Percentiles rank a stretch among this genome's conserved stretches.
Evolutionary conservation across 2,888 invertebrate genomes (phyloP).

Genomic region (Protula sp.): DNA sequence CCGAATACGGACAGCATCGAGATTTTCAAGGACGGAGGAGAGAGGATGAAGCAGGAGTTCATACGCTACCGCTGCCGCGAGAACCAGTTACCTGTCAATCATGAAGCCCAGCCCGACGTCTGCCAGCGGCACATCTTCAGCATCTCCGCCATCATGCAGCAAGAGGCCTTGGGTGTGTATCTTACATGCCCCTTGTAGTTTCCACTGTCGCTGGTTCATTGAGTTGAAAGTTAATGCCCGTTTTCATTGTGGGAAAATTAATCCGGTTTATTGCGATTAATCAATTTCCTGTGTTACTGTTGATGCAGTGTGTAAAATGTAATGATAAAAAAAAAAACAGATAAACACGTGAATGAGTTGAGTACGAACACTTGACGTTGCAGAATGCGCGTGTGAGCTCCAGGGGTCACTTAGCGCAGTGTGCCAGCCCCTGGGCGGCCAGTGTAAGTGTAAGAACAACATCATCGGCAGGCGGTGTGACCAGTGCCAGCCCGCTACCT

Average conservation of each 20-base stretch:
- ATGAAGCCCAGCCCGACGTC: slow-evolving; percentile 64
- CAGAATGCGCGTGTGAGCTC: slow-evolving; percentile 89
- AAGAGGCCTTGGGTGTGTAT: slow-evolving; percentile 68
- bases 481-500: slow-evolving; percentile 50
- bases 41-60: slow-evolving; percentile 62
- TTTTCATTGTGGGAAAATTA: too few relatives aligned
- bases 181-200: not conserved
- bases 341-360: too few relatives aligned
- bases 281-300: too few relatives aligned
- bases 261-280: too few relatives aligned
- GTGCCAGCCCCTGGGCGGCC: slow-evolving; percentile 51
- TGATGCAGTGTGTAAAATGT: too few relatives aligned
- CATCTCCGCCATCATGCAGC: slow-evolving; percentile 77
- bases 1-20: slow-evolving; percentile 60
- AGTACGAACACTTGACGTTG: too few relatives aligned
- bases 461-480: slow-evolving; percentile 51
- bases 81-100: slow-evolving; percentile 65
- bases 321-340: too few relatives aligned
- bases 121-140: slow-evolving; percentile 80
- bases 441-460: slow-evolving; percentile 51
- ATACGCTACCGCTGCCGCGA: slow-evolving; percentile 73
- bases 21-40: slow-evolving; percentile 63
- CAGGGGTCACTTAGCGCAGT: slow-evolving; percentile 85
- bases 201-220: not conserved
- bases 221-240: too few relatives aligned